Base-by-base conservation (phyloP, 1,140 invertebrate genomes). In the Potamilus streckersoni region DNA sequence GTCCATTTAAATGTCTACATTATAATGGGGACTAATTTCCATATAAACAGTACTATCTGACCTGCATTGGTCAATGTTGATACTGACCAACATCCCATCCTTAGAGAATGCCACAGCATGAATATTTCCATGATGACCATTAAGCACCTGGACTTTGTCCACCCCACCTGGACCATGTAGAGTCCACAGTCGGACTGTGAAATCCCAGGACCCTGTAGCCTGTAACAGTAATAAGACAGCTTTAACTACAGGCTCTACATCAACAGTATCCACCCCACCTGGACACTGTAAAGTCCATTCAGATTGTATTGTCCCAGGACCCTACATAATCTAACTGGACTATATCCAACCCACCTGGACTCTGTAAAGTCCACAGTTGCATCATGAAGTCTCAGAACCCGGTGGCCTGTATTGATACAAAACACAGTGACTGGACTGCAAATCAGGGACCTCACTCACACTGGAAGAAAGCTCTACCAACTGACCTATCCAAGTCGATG, bases 181-280 rank as follows among this genome's bases (percentile, higher is more conserved):
- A 57, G 71, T 78, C 87, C 86, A 89, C 17, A 88, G 72, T 68
- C 84, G 76, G 12, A 89, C 83, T 15, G 84, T 85, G 65, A 85
- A 86, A 71, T 89, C 88, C 88, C 88, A 89, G 0, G 87, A 89
- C 15, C 87, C 87, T 31, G 88, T 87, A 14, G 87, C 88, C 87
- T 88, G 65, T 16, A 76, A 68, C 31, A 68, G 68, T 71, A 27
- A 78, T 69, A 70, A 60, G 70, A 57, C 2, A 19, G n/a, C 4
- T 62, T 17, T n/a, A 13, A 31, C 6, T 49, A 49, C 2, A 49
- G 6, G 38, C 4, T 49, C 38, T 49, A 49, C 38, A 4, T 49
- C 0, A 0, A 8, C 38, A 8, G 38, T 49, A 49, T 49, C 38
- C 6, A 49, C 38, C 38, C 5, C 38, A 49, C 38, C 38, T 49